Conservation (phyloP, 2,797 vertebrate species). For the Yasuhikotakia modesta region DNA sequence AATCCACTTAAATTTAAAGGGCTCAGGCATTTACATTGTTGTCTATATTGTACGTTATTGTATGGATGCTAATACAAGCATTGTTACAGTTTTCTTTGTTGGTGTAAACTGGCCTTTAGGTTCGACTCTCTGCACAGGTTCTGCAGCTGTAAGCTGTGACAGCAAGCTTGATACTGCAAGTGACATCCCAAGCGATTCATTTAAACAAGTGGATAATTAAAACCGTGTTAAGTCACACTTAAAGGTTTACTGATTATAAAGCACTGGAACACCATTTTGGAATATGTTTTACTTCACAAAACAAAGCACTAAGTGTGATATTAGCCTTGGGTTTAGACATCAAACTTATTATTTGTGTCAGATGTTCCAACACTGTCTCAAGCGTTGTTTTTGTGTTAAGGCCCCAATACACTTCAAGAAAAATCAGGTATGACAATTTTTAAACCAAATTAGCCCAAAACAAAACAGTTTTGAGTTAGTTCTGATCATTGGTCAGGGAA, state of each 20-base stretch:
- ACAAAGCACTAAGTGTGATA: not conserved
- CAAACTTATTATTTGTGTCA: not conserved
- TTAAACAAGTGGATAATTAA: not conserved
- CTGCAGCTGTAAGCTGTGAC: conserved; percentile 5
- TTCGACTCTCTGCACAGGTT: conserved; percentile 20
- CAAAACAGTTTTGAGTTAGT: not conserved
- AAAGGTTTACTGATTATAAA: not conserved
- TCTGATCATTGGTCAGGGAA: too few species aligned
- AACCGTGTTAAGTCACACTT: too few species aligned
- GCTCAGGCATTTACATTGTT: too few species aligned
- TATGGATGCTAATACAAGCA: too few species aligned
- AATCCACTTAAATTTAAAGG: too few species aligned
- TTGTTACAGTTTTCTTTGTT: too few species aligned
- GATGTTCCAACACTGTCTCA: not conserved
- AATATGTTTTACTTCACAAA: too few species aligned
- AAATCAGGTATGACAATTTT: not conserved
- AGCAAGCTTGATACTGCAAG: conserved; percentile 11
- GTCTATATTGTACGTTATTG: too few species aligned
- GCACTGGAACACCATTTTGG: not conserved
- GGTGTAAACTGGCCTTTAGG: not conserved
- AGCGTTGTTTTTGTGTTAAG: conserved; percentile 11
- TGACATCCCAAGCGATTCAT: conserved; percentile 1
- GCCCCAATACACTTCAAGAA: not conserved
- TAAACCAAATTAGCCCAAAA: not conserved
- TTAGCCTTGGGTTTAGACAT: conserved; percentile 10